These are phyloP conservation scores for Ceratina calcarata DNA, from an alignment of 1,140 invertebrate species.

Conservation along the genomic window DNA sequence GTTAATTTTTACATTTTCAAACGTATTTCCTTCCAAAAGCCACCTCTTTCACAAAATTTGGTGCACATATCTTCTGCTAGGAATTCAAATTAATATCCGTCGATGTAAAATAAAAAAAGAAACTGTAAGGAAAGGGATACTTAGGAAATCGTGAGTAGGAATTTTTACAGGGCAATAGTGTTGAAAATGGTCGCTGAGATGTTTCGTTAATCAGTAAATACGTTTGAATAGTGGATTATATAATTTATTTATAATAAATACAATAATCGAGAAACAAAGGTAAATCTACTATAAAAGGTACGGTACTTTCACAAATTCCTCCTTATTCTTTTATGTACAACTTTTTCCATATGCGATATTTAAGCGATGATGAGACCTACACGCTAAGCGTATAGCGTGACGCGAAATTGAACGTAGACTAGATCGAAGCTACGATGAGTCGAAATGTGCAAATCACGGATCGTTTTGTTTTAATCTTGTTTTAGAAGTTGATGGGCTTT, in stretches of 20 bases:
- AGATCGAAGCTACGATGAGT: conserved; percentile 70
- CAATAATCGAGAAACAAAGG: conserved; percentile 65
- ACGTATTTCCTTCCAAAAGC: too few species aligned
- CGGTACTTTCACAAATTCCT: conserved; percentile 51
- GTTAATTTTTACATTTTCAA: too few species aligned
- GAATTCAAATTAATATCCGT: too few species aligned
- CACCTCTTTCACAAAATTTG: too few species aligned
- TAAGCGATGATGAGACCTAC: conserved; percentile 30
- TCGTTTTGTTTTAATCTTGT: conserved; percentile 12
- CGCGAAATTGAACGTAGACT: conserved; percentile 67
- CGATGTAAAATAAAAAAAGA: too few species aligned
- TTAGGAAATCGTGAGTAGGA: too few species aligned
- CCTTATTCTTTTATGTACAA: conserved; percentile 69
- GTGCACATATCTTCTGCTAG: too few species aligned
- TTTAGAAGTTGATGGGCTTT: conserved; percentile 98
- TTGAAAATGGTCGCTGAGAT: too few species aligned
- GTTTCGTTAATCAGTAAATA: too few species aligned
- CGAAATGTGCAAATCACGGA: conserved; percentile 51
- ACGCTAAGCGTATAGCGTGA: conserved; percentile 45
- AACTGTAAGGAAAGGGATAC: too few species aligned
- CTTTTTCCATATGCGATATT: conserved; percentile 27
- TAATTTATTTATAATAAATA: conserved; percentile 79
- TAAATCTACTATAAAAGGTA: conserved; percentile 69
- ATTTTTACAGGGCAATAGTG: too few species aligned
- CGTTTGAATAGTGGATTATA: conserved; percentile 39